phyloP scores from a whole-genome alignment of 2,888 invertebrate species.

The Epiblema foenella region DNA sequence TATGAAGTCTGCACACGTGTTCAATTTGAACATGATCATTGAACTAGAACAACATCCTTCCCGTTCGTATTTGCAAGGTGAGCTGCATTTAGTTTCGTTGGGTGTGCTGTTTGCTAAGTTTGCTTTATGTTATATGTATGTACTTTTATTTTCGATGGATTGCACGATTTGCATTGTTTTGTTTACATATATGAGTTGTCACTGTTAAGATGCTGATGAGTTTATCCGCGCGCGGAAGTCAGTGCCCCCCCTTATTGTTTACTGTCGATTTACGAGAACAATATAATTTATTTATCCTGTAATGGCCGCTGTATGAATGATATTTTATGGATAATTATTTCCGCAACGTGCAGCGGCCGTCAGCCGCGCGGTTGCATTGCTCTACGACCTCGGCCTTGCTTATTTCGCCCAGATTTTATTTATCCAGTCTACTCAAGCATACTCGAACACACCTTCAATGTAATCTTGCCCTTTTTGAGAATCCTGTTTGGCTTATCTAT shows the following conservation, averaged over 20 bases:
- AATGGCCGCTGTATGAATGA: not conserved
- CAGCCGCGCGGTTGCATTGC: conserved; percentile 16
- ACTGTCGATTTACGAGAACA: not conserved
- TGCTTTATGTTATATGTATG: not conserved
- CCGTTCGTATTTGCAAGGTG: conserved; percentile 12
- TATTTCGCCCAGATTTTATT: conserved; percentile 64
- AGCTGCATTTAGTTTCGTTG: conserved; percentile 24
- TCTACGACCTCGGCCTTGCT: conserved; percentile 68
- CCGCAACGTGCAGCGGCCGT: not conserved
- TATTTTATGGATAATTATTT: not conserved
- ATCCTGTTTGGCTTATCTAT: conserved; percentile 18
- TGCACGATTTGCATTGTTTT: not conserved
- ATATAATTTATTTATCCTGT: not conserved
- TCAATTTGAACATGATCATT: conserved; percentile 6
- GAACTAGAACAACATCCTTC: not conserved
- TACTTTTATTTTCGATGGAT: too few relatives aligned
- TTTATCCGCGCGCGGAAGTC: not conserved
- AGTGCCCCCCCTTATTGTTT: conserved; percentile 1
- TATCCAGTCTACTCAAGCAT: conserved; percentile 51
- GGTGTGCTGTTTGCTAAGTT: not conserved
- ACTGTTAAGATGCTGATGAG: not conserved
- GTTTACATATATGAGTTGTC: not conserved
- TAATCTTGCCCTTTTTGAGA: conserved; percentile 6
- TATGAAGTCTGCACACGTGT: conserved; percentile 21
- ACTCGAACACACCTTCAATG: conserved; percentile 44